Evolutionary conservation across 2,888 invertebrate genomes (phyloP), one percentile per base, ranked within the genome.

Genomic region (Eledona agricola): DNA sequence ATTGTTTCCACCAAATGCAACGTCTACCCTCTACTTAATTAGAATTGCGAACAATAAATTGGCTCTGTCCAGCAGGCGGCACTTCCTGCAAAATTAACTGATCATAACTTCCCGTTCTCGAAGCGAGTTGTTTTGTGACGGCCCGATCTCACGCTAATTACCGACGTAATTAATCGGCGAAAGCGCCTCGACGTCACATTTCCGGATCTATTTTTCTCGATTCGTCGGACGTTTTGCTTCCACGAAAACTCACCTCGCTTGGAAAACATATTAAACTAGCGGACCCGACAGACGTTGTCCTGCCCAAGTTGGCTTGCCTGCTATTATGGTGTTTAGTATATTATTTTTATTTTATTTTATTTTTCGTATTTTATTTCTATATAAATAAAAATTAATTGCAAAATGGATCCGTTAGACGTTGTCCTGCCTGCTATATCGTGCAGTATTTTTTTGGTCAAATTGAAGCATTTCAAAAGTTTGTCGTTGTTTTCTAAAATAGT

Each of bases 61-160:
- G 58, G 55, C 35, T 45, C 56, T 58, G 65, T 65, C 64, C 62
- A 65, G 66, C 55, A 55, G 53, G 51, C 53, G 58, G 58, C 55
- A 60, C 57, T 62, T 63, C 63, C 65, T 62, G 68, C 57, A 57
- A 69, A 71, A 71, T 69, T 71, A 70, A 68, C 68, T 65, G 66
- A 68, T 70, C 67, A 67, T 66, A 68, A 70, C 66, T 70, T 71
- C 67, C 67, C 61, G 65, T 64, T 60, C 50, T 58, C 50, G 49
- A 23, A 22, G 43, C 34, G 32, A 45, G 45, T 52, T 58, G 49
- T 62, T 64, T 63, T 59, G 63, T 55, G 59, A 64, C 63, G 58
- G 56, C 49, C 58, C 60, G 65, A 67, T 66, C 67, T 66, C 70
- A 69, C 69, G 58, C 51, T 63, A 56, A 64, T 64, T 62, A 51